These are phyloP conservation scores for Vulpes vulpes DNA, from an alignment of 2,113 vertebrate species.

Conservation along the genomic window DNA sequence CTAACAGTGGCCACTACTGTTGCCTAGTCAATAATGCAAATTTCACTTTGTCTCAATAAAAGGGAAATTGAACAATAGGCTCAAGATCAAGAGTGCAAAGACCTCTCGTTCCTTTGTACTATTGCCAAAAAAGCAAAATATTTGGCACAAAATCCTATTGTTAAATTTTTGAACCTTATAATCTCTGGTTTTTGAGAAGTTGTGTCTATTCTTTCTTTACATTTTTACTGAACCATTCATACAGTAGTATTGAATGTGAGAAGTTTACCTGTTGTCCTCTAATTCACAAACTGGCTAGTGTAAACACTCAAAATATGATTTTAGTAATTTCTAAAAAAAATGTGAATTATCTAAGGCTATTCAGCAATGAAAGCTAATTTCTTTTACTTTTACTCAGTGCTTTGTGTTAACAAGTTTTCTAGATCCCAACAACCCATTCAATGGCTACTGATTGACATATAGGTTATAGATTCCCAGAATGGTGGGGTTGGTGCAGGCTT, in stretches of 20 bases:
- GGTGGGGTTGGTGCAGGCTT: neutral
- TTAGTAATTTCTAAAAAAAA: slow-evolving; percentile 4
- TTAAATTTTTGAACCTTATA: neutral
- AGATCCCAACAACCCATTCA: neutral
- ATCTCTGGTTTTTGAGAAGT: slow-evolving; percentile 5
- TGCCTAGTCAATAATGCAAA: slow-evolving; percentile 18
- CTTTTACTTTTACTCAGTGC: neutral
- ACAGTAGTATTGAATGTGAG: neutral
- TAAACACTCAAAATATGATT: slow-evolving; percentile 41
- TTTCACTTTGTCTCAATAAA: neutral
- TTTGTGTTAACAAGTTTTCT: slow-evolving; percentile 29
- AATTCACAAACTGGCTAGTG: neutral
- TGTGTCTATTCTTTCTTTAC: neutral
- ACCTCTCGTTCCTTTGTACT: slow-evolving; percentile 35
- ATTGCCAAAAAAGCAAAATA: slow-evolving; percentile 5
- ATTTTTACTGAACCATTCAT: slow-evolving; percentile 22
- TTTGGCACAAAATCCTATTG: neutral
- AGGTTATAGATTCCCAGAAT: neutral
- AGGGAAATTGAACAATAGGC: slow-evolving; percentile 5
- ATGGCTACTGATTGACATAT: neutral
- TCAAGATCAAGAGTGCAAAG: neutral
- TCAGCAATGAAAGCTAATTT: slow-evolving; percentile 9
- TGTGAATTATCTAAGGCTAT: neutral
- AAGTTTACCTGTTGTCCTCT: neutral
- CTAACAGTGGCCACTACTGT: neutral